Conservation (phyloP, 2,797 vertebrate species). For the Oceanodroma leucorhoa region DNA sequence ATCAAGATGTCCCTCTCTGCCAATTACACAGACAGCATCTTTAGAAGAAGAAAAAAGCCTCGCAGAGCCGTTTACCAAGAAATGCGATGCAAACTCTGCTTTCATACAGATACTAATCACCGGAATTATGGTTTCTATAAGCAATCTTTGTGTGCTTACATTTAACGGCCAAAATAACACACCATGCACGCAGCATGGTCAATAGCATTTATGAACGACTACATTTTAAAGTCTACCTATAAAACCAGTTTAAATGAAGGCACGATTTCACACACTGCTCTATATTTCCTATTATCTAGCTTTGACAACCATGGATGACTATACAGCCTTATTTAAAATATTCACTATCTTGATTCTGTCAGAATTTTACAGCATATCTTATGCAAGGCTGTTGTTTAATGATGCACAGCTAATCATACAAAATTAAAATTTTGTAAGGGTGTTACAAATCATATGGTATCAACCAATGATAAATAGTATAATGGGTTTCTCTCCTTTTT, state of each 20-base stretch:
- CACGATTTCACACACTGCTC: constrained; percentile 76
- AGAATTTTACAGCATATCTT: constrained; percentile 84
- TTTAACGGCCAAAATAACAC: constrained; percentile 74
- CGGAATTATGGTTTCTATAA: constrained; percentile 78
- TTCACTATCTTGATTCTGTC: constrained; percentile 88
- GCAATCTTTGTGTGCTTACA: constrained; percentile 75
- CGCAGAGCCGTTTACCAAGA: constrained; percentile 91
- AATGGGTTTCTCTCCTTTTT: constrained; percentile 88
- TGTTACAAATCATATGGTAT: constrained; percentile 92
- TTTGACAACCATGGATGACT: constrained; percentile 83
- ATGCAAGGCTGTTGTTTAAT: constrained; percentile 94
- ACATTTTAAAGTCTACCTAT: constrained; percentile 78
- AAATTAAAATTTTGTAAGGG: constrained; percentile 96
- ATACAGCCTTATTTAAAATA: constrained; percentile 86
- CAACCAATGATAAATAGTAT: constrained; percentile 90
- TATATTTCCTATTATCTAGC: constrained; percentile 84
- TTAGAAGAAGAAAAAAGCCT: constrained; percentile 77
- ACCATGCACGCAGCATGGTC: constrained; percentile 69
- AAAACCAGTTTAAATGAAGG: constrained; percentile 79
- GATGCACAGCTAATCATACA: constrained; percentile 99
- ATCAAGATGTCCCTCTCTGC: constrained; percentile 95
- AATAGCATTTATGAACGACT: constrained; percentile 78
- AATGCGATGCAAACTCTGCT: constrained; percentile 87
- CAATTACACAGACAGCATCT: constrained; percentile 92
- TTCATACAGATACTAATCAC: constrained; percentile 77